Base-by-base conservation (phyloP, 2,113 vertebrate species). In the Pithys albifrons region DNA sequence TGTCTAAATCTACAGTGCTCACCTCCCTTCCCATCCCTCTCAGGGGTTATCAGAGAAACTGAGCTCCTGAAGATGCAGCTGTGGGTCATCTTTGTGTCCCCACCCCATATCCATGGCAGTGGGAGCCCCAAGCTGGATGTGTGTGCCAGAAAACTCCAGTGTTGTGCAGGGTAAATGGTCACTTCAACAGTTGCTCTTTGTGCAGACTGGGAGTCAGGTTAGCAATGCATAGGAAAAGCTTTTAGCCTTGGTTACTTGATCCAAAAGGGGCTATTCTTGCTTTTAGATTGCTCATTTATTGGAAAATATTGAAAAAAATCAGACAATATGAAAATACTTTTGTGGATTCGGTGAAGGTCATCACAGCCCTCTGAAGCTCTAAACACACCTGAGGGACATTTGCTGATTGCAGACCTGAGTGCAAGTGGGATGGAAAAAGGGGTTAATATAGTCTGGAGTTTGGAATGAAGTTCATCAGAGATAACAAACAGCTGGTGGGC, bases 381-480 rank as follows among this genome's bases (percentile, higher is more conserved):
- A 2, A 4, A 24, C 9, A 59, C 49, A 83, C 62, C 71, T 76
- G 33, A 72, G 82, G 29, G 66, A 27, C 4, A 9, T 66, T 35
- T 59, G 22, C 16, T 66, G 52, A 6, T 76, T 67, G 37, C 58
- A 59, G 15, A 59, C 58, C 29, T 69, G 66, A 10, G 25, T 54
- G 49, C 15, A 48, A 7, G 37, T 13, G 22, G 49, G 8, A 10
- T 15, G 25, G 4, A 13, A 49, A 29, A 48, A 11, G 18, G 2
- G 6, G 0, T 27, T 31, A 37, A 19, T 11, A 4, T 14, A 4
- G 25, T 4, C 29, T 64, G 67, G 48, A 69, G 25, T 3, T 59
- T 1, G 0, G 35, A 49, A 24, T 61, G 9, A 18, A 54, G 2
- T 9, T 2, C 19, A 12, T 17, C 33, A 18, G 48, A 33, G 3